Evolutionary conservation across 2,888 invertebrate species (phyloP).

Genomic region (Pherbina coryleti): DNA sequence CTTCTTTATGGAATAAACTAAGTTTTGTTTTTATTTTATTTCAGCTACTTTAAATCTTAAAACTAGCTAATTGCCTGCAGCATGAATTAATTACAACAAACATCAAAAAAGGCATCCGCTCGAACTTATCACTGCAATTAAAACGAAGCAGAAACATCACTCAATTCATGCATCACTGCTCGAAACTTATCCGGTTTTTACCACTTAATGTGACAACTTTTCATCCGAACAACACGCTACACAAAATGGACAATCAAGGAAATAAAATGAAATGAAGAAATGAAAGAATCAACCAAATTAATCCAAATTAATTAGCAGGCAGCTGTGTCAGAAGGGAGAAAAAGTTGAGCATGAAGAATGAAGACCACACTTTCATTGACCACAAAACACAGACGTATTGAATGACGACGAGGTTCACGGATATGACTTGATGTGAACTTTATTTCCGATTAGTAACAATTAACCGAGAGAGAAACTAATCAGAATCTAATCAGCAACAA

Average conservation of each 20-base stretch:
- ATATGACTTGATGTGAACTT: neutral
- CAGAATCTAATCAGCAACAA: constrained; percentile 25
- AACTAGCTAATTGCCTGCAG: neutral
- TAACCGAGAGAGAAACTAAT: constrained; percentile 7
- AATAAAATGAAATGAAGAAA: neutral
- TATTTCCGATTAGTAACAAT: neutral
- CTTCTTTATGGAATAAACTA: too few relatives aligned
- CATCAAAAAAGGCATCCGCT: too few relatives aligned
- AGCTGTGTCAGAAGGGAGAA: neutral
- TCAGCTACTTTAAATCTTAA: too few relatives aligned
- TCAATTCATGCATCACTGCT: neutral
- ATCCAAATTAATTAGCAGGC: constrained; percentile 24
- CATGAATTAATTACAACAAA: neutral
- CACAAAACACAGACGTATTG: neutral
- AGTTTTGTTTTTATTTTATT: too few relatives aligned
- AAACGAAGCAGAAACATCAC: too few relatives aligned
- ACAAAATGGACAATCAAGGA: neutral
- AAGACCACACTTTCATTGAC: neutral
- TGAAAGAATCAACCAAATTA: constrained; percentile 19
- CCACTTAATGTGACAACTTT: neutral
- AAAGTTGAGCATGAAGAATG: neutral
- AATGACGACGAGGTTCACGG: neutral
- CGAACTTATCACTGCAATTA: too few relatives aligned
- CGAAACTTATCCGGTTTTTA: neutral
- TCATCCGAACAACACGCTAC: neutral